A percentile compares a stretch with the other conserved stretches of the same genome.
Conservation (phyloP, 2,888 invertebrate species). For the Hypolimnas misippus region DNA sequence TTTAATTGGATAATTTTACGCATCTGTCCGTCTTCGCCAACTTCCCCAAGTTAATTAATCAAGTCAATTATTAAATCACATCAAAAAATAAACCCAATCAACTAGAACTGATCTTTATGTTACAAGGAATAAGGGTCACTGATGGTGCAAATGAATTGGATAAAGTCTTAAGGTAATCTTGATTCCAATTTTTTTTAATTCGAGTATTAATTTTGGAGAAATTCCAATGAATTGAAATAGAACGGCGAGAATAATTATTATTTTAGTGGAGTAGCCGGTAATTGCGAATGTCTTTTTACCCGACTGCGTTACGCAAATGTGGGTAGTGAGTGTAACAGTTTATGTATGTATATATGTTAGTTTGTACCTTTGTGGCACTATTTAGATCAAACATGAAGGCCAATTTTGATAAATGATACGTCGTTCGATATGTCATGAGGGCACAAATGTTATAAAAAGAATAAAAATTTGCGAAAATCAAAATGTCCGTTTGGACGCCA, state of each 20-base stretch:
- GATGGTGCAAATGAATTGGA: constrained; percentile 8
- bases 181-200: constrained; percentile 37
- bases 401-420: no score
- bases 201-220: constrained; percentile 38
- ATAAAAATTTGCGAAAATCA: no score
- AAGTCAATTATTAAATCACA: constrained; percentile 28
- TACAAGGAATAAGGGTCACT: not conserved
- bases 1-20: constrained; percentile 53
- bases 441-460: no score
- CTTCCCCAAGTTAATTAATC: constrained; percentile 44
- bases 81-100: no score
- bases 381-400: no score
- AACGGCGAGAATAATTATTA: constrained; percentile 17
- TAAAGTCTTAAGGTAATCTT: constrained; percentile 29
- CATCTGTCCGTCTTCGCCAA: constrained; percentile 51
- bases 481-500: no score
- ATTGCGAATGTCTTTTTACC: not conserved
- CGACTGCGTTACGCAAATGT: no score
- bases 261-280: no score
- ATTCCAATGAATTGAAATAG: constrained; percentile 49
- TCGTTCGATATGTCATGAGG: no score
- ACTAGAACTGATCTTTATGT: constrained; percentile 18
- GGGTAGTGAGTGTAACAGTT: no score
- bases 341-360: no score
- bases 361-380: no score